Conservation (phyloP, 2,888 invertebrate species). For the Hylaea fasciaria region DNA sequence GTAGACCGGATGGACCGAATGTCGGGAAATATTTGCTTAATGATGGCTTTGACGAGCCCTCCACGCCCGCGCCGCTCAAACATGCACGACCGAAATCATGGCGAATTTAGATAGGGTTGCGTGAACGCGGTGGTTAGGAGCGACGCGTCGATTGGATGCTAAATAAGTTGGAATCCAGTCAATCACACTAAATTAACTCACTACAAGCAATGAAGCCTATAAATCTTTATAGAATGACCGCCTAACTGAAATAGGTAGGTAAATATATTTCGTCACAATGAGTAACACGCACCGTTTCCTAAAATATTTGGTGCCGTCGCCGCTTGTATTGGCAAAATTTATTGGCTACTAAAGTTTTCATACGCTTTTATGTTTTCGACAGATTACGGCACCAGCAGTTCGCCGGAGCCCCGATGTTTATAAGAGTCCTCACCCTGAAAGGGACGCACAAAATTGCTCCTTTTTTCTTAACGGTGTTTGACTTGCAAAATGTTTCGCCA, state of each 20-base stretch:
- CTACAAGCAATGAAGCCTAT: neutral
- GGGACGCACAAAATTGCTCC: constrained; percentile 62
- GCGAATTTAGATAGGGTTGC: constrained; percentile 41
- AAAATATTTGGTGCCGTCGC: constrained; percentile 56
- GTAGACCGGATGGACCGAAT: constrained; percentile 34
- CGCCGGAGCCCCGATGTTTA: constrained; percentile 61
- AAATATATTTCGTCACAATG: neutral
- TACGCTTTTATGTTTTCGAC: constrained; percentile 73
- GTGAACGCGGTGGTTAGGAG: constrained; percentile 15
- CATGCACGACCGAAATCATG: constrained; percentile 49
- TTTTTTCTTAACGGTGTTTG: constrained; percentile 59
- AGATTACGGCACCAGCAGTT: constrained; percentile 70
- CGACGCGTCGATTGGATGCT: constrained; percentile 2
- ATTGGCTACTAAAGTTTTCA: constrained; percentile 77
- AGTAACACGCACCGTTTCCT: constrained; percentile 48
- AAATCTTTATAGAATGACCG: neutral
- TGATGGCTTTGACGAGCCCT: constrained; percentile 56
- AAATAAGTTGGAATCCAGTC: constrained; percentile 1
- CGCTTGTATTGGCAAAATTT: constrained; percentile 73
- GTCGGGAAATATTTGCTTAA: constrained; percentile 62
- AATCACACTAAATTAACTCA: neutral
- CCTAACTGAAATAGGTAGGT: neutral
- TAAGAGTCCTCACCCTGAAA: constrained; percentile 60
- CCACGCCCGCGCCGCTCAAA: constrained; percentile 44
- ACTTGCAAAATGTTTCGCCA: constrained; percentile 52